A percentile compares a stretch with the other conserved stretches of the same genome.
Evolutionary conservation across 92 coral and sea anemone species (phyloP).

Genomic region (Phenganax subtilis): DNA sequence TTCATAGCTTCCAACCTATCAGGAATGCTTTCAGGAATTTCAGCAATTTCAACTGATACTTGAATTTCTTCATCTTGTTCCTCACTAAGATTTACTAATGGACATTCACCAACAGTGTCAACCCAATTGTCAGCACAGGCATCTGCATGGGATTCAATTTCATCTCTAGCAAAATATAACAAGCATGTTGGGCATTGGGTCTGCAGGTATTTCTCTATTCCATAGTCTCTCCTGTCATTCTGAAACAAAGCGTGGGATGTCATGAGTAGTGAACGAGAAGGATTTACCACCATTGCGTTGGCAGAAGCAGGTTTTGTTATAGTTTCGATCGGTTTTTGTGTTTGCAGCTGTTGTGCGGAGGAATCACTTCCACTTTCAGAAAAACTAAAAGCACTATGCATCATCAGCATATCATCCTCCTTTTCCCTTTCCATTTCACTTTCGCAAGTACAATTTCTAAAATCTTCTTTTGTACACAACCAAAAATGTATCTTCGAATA

Average conservation of each 20-base stretch:
- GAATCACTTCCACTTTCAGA: neutral
- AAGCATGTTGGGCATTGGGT: slow-evolving; percentile 47
- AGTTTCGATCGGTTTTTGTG: neutral
- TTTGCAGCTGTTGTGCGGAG: neutral
- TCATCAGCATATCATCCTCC: neutral
- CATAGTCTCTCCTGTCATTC: neutral
- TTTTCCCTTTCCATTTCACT: slow-evolving; percentile 43
- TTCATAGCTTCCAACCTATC: slow-evolving; percentile 14
- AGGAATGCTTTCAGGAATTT: slow-evolving; percentile 2
- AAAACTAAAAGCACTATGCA: slow-evolving; percentile 8
- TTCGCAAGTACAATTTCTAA: slow-evolving; percentile 44
- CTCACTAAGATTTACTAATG: slow-evolving; percentile 27
- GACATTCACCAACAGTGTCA: slow-evolving; percentile 49
- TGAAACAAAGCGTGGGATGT: no score
- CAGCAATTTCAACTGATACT: neutral
- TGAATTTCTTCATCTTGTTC: slow-evolving; percentile 31
- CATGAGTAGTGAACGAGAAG: neutral
- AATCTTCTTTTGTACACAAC: slow-evolving; percentile 60
- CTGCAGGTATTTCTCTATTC: slow-evolving; percentile 7
- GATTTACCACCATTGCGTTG: neutral
- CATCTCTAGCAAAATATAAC: slow-evolving; percentile 22
- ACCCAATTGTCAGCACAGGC: slow-evolving; percentile 50
- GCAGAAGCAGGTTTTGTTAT: neutral
- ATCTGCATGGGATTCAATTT: slow-evolving; percentile 49
- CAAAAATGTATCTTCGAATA: slow-evolving; percentile 60